Base-by-base conservation (phyloP, 1,140 invertebrate genomes). In the Lepidurus arcticus region DNA sequence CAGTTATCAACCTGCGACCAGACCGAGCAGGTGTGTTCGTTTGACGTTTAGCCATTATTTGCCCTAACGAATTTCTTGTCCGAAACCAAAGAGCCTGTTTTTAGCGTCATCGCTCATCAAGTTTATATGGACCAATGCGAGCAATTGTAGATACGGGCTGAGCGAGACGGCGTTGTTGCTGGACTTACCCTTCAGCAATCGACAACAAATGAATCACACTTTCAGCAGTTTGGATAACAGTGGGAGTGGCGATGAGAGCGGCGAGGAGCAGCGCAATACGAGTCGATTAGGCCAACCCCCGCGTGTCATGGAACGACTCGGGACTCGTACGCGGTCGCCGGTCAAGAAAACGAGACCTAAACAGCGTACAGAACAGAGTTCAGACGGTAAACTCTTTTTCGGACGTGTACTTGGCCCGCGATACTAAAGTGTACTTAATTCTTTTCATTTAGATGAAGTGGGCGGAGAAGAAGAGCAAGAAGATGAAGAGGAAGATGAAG, bases 71-170 rank as follows among this genome's bases (percentile, higher is more conserved):
- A 80, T 80, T 79, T 80, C 16, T 80, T 82, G 80, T 78, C 73
- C 81, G 77, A 82, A 85, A 74, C 85, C 2, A 34, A 34, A 92
- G 90, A 97, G 94, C 81, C 87, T 97, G 73, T 94, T 93, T 83
- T 86, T 97, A 77, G 92, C 94, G 1, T 96, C 94, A 1, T 92
- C 94, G 7, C 84, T 97, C 47, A 94, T 94, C 73, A 95, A 96
- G 83, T 91, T 93, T 81, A 91, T 96, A 83, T 96, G 95, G 95
- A 92, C 92, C 7, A 90, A 91, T 73, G 91, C 89, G 83, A 89
- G 86, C 76, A 88, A 85, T 34, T 83, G 83, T 65, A 77, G 74
- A 53, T 74, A 78, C 81, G 3, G 65, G 81, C 42, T 78, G 80
- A 21, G 77, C 78, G 42, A 80, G 81, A 44, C 82, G 81, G 16